These are phyloP conservation scores for Argyresthia albistria DNA, from an alignment of 2,888 invertebrate genomes.

Conservation along the genomic window DNA sequence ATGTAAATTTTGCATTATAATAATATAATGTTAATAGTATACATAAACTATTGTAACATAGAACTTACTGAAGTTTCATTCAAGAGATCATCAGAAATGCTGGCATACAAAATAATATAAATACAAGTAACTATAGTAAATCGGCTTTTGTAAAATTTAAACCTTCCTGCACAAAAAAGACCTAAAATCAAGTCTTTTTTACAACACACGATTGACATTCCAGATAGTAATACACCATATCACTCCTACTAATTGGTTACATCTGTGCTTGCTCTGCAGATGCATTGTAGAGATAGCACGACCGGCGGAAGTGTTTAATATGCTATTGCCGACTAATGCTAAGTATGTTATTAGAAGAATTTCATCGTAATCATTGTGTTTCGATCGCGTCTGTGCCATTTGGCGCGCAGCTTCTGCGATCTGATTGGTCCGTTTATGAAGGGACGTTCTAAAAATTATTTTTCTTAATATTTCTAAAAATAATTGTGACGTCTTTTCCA, in stretches of 20 bases:
- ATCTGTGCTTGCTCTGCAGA: slow-evolving; percentile 13
- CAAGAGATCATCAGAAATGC: too few species aligned
- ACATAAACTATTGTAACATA: too few species aligned
- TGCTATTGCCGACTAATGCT: slow-evolving; percentile 27
- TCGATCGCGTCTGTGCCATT: slow-evolving; percentile 24
- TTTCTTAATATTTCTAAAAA: too few species aligned
- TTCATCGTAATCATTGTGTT: slow-evolving; percentile 10
- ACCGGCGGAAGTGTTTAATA: slow-evolving; percentile 42
- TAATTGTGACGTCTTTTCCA: too few species aligned
- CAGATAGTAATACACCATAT: slow-evolving; percentile 14
- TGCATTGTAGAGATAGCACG: slow-evolving; percentile 24
- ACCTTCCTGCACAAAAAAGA: too few species aligned
- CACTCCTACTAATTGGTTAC: slow-evolving; percentile 47
- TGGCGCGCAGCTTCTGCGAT: slow-evolving; percentile 22
- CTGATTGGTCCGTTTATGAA: slow-evolving; percentile 27
- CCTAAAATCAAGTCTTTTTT: too few species aligned
- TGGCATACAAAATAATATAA: too few species aligned
- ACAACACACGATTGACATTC: too few species aligned
- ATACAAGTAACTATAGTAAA: too few species aligned
- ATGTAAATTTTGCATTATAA: neutral
- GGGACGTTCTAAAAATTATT: slow-evolving; percentile 31
- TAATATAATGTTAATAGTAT: too few species aligned
- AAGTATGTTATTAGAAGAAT: slow-evolving; percentile 28
- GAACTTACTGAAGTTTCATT: too few species aligned
- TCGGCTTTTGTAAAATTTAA: too few species aligned